Conservation (phyloP, 2,113 vertebrate genomes). For the Pagrus major region DNA sequence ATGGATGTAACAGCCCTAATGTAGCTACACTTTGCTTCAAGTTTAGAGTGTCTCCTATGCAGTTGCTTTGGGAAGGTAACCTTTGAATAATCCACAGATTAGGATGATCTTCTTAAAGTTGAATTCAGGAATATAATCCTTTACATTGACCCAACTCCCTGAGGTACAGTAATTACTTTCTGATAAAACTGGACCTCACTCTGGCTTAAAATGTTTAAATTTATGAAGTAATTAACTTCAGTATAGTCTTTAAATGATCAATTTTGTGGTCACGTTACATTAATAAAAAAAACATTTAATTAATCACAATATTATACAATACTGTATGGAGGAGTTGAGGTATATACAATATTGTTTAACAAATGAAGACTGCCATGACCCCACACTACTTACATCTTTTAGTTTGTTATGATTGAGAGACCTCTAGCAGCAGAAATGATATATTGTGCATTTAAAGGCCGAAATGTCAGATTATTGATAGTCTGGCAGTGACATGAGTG, state of each 20-base stretch:
- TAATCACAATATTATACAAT: background rate
- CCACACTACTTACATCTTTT: no score
- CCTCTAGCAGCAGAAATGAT: no score
- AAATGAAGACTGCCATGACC: no score
- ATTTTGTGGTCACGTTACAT: background rate
- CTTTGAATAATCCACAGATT: constrained; percentile 26
- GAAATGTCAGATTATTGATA: background rate
- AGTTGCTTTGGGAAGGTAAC: constrained; percentile 8
- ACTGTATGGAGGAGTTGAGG: no score
- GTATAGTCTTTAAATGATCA: background rate
- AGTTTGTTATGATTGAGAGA: no score
- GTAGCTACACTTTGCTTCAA: constrained; percentile 23
- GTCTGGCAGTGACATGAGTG: background rate
- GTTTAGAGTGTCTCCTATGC: constrained; percentile 10
- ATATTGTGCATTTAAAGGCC: no score
- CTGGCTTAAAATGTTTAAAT: background rate
- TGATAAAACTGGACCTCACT: background rate
- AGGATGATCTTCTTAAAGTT: constrained; percentile 13
- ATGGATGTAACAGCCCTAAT: constrained; percentile 46
- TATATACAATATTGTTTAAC: no score
- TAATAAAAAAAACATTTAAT: background rate
- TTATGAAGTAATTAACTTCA: background rate
- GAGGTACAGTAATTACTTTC: background rate
- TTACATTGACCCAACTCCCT: background rate
- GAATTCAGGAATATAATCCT: constrained; percentile 1